Evolutionary conservation across 2,113 vertebrate species (phyloP).

Genomic region (Entelurus aequoreus): DNA sequence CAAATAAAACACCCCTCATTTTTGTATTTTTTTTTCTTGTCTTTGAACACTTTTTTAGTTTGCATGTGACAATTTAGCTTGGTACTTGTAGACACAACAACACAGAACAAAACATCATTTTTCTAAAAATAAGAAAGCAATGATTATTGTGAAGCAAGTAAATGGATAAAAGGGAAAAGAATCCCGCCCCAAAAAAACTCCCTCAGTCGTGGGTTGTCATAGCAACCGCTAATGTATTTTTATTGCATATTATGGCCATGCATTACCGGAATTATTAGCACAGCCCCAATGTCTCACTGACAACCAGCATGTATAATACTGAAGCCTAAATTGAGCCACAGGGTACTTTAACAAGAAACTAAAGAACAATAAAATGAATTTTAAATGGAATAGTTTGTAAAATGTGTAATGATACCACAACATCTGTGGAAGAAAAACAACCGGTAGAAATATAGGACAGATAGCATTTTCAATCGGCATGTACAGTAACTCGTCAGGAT

Average conservation of each 20-base stretch:
- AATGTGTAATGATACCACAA: slow-evolving; percentile 8
- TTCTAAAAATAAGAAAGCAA: background rate
- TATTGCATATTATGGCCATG: background rate
- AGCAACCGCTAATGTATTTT: slow-evolving; percentile 19
- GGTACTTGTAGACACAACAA: too few species aligned
- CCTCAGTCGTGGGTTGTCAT: slow-evolving; percentile 6
- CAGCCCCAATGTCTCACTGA: slow-evolving; percentile 32
- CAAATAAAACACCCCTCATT: too few species aligned
- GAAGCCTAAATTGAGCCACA: slow-evolving; percentile 34
- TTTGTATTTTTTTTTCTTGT: too few species aligned
- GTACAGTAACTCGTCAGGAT: slow-evolving; percentile 5
- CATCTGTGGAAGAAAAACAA: background rate
- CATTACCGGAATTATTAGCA: slow-evolving; percentile 40
- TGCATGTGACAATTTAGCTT: too few species aligned
- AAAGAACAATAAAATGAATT: background rate
- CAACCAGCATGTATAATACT: slow-evolving; percentile 30
- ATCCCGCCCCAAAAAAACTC: background rate
- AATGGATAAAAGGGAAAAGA: background rate
- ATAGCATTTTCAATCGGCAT: background rate
- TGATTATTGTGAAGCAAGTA: background rate
- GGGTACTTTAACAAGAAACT: slow-evolving; percentile 46
- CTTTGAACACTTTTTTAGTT: too few species aligned
- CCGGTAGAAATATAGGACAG: background rate
- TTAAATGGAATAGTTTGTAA: slow-evolving; percentile 8
- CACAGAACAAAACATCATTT: background rate